Evolutionary conservation across 2,888 invertebrate genomes (phyloP), one percentile per base, ranked within the genome.

Genomic region (Oscheius sp.): DNA sequence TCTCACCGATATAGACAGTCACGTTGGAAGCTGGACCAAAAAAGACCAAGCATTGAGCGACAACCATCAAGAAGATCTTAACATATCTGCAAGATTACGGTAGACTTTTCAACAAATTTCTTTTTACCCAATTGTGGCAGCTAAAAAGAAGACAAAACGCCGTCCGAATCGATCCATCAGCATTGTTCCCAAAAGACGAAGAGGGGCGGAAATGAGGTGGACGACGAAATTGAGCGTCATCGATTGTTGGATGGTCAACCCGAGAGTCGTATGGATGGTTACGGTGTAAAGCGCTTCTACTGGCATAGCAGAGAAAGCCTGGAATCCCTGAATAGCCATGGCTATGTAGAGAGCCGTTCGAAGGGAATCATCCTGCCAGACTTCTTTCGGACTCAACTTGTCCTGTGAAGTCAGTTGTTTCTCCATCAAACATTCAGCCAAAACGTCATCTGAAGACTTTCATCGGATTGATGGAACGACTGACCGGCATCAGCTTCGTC

Each of bases 131-230:
- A 76, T 57, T 0, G 61, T 10, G 10, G 63, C 74, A 12, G 73
- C 72, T 3, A 71, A 27, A 1, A 42, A 53, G 55, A 76, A 46
- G 15, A 76, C 69, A 4, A 64, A 63, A 29, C 76, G 27, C 68
- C 76, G 67, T 31, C 76, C 76, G 1, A 70, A 55, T 4, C 48
- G 46, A 29, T 76, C 76, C 17, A 76, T 71, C 3, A 76, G 57
- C 27, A 69, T 63, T 3, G 74, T 71, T 29, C 76, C 76, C 15
- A 73, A 48, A 23, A 76, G 65, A 25, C 69, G 53, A 3, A 72
- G 57, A 2, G 76, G 76, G 58, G 67, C 65, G 23, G 68, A 70
- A 0, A 70, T 6, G 1, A 76, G 42, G 5, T 70, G 37, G 5
- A 74, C 34, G 0, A 74, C 20, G 8, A 74, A 33, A 4, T 69